phyloP scores from a whole-genome alignment of 2,113 vertebrate genomes.

The Tiliqua scincoides region DNA sequence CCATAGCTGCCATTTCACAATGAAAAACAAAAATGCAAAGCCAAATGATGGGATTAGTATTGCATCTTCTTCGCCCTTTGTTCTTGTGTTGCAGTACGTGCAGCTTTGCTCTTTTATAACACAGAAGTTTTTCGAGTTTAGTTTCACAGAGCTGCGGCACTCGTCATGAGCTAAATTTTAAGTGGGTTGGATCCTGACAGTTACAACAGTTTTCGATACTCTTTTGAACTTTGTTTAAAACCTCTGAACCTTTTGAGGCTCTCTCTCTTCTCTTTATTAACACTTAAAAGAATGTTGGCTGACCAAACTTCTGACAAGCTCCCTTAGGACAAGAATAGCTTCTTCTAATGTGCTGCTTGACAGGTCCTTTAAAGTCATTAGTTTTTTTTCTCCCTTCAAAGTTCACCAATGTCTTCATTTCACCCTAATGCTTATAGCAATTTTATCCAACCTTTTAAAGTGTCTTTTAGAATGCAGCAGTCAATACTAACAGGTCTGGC shows the following conservation, averaged over 20 bases:
- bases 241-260: conserved; percentile 4
- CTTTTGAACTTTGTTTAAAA: conserved; percentile 4
- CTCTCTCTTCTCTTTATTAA: background rate
- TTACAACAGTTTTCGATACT: background rate
- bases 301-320: conserved; percentile 7
- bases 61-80: background rate
- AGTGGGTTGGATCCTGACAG: background rate
- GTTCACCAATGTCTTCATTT: background rate
- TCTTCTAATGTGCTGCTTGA: conserved; percentile 14
- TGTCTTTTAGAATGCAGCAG: background rate
- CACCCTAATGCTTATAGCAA: background rate
- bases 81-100: background rate
- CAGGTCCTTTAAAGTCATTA: conserved; percentile 27
- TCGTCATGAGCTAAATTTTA: conserved; percentile 7
- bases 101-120: background rate
- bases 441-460: background rate
- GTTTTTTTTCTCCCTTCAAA: background rate
- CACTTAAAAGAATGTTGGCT: conserved; percentile 18
- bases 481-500: background rate
- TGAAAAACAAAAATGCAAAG: no score
- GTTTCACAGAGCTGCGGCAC: background rate
- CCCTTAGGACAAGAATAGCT: background rate
- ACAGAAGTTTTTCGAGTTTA: background rate
- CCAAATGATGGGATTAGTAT: no score
- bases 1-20: no score